Conservation (phyloP, 2,888 invertebrate species). For the Heliconius erato region DNA sequence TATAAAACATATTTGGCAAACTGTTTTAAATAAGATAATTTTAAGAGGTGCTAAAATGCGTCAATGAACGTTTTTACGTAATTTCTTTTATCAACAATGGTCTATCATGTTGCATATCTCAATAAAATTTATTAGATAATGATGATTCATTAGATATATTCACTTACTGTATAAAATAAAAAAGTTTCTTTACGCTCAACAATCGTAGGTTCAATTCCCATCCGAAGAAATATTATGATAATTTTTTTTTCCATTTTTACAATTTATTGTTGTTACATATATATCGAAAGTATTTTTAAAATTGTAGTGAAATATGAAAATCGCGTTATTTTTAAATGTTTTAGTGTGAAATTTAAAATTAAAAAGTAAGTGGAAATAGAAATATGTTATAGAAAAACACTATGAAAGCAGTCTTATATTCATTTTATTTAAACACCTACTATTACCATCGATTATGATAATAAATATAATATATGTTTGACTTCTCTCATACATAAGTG, state of each 20-base stretch:
- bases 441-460: too few species aligned
- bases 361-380: too few species aligned
- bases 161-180: not conserved
- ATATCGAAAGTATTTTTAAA: too few species aligned
- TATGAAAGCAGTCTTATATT: too few species aligned
- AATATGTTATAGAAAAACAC: too few species aligned
- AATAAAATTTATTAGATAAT: not conserved
- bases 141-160: not conserved
- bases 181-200: not conserved
- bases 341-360: too few species aligned
- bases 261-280: too few species aligned
- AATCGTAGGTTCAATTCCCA: not conserved
- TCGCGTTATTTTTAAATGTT: too few species aligned
- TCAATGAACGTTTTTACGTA: not conserved
- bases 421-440: too few species aligned
- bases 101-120: not conserved
- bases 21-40: not conserved
- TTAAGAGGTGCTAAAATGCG: not conserved
- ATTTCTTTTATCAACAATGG: slow-evolving; percentile 10
- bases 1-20: not conserved
- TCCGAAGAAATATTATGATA: not conserved
- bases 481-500: too few species aligned
- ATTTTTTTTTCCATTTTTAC: not conserved
- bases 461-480: too few species aligned
- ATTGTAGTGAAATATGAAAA: too few species aligned